Conservation (phyloP, 2,888 invertebrate species). For the Melipona bicolor region DNA sequence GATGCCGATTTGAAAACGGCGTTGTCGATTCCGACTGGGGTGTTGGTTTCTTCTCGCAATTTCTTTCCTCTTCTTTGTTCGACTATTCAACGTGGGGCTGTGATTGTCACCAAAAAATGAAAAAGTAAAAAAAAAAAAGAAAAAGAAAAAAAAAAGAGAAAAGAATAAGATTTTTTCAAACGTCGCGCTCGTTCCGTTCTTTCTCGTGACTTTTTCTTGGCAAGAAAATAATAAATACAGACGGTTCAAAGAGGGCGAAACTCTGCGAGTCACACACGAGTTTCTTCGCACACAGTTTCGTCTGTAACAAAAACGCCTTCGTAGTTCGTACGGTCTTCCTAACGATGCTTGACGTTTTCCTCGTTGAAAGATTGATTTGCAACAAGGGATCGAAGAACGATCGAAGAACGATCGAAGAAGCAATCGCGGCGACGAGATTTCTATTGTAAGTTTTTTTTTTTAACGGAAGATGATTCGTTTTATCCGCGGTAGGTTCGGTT, state of each 20-base stretch:
- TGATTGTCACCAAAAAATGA: constrained; percentile 26
- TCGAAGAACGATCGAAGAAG: constrained; percentile 11
- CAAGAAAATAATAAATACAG: not conserved
- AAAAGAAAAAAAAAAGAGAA: no score
- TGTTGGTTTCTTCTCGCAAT: constrained; percentile 1
- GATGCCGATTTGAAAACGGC: not conserved
- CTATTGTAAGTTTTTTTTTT: constrained; percentile 64
- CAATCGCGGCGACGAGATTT: constrained; percentile 45
- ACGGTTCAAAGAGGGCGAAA: not conserved
- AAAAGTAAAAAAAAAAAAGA: not conserved
- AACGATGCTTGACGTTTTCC: constrained; percentile 61
- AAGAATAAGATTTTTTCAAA: constrained; percentile 9
- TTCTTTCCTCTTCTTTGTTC: constrained; percentile 22
- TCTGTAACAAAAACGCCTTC: constrained; percentile 45
- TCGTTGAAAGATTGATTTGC: constrained; percentile 36
- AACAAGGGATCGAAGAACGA: constrained; percentile 11
- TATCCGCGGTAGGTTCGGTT: constrained; percentile 63
- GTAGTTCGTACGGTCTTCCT: constrained; percentile 62
- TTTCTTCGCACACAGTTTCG: not conserved
- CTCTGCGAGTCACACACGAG: not conserved
- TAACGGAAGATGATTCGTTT: constrained; percentile 52
- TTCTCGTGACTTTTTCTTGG: not conserved
- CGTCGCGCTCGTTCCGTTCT: not conserved
- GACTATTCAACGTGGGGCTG: constrained; percentile 36
- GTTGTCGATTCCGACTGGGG: constrained; percentile 14